phyloP scores from a whole-genome alignment of 2,797 vertebrate genomes.

The Paratrypauchen microcephalus region DNA sequence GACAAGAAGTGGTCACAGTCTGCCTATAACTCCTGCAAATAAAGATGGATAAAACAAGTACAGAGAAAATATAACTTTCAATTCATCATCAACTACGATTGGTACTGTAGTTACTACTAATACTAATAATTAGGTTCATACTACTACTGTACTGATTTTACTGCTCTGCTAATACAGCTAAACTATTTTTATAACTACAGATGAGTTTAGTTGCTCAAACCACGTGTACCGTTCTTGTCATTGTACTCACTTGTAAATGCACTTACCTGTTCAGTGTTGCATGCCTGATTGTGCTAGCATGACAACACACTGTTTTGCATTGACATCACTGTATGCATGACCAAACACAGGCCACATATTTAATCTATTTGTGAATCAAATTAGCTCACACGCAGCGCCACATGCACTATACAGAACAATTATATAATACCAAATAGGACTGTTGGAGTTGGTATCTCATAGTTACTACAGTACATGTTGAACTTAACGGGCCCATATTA shows the following conservation, averaged over 20 bases:
- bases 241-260: neutral
- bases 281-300: neutral
- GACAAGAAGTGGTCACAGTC: constrained; percentile 28
- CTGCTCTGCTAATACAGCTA: too few relatives aligned
- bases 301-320: constrained; percentile 5
- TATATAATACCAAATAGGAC: neutral
- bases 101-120: too few relatives aligned
- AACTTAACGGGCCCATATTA: too few relatives aligned
- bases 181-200: too few relatives aligned
- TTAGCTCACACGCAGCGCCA: neutral
- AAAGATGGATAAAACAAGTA: neutral
- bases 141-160: too few relatives aligned
- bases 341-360: neutral
- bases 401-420: neutral
- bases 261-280: neutral
- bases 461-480: too few relatives aligned
- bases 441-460: neutral
- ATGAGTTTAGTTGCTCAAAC: neutral
- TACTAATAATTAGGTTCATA: too few relatives aligned
- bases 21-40: constrained; percentile 1
- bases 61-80: too few relatives aligned
- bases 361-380: constrained; percentile 10
- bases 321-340: constrained; percentile 8
- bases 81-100: too few relatives aligned
- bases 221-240: too few relatives aligned